Evolutionary conservation across 2,888 invertebrate species (phyloP).

Genomic region (Conops quadrifasciatus): DNA sequence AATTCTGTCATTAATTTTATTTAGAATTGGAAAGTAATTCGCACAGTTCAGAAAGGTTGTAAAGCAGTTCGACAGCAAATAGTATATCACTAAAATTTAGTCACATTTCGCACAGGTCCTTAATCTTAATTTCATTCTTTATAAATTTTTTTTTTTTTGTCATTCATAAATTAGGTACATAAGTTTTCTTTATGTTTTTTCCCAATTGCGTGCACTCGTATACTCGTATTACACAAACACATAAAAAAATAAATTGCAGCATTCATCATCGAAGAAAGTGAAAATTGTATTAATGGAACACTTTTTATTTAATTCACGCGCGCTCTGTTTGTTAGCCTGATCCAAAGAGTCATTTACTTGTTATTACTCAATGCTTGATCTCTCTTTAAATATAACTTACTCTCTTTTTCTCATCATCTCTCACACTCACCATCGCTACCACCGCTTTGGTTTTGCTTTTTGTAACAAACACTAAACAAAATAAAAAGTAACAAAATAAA

Average conservation of each 20-base stretch:
- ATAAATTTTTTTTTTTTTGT: background rate
- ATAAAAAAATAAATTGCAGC: slow-evolving; percentile 39
- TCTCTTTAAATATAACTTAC: background rate
- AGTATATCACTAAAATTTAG: too few species aligned
- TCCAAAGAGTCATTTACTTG: background rate
- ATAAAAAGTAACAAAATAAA: too few species aligned
- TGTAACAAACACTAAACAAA: background rate
- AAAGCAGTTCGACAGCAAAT: too few species aligned
- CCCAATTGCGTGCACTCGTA: background rate
- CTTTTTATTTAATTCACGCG: background rate
- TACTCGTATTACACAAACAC: too few species aligned
- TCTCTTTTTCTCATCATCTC: slow-evolving; percentile 7
- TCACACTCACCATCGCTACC: background rate
- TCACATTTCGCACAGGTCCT: too few species aligned
- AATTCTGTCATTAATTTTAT: too few species aligned
- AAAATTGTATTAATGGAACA: slow-evolving; percentile 17
- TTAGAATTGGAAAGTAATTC: too few species aligned
- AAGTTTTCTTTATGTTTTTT: background rate
- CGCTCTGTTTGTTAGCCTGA: background rate
- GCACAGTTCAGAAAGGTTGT: too few species aligned
- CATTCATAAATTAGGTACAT: background rate
- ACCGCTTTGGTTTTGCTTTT: background rate
- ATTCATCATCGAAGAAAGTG: slow-evolving; percentile 41
- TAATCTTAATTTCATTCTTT: background rate
- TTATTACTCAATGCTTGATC: background rate